These are phyloP conservation scores for Apotomis turbidana DNA, from an alignment of 2,888 invertebrate genomes.

Conservation along the genomic window DNA sequence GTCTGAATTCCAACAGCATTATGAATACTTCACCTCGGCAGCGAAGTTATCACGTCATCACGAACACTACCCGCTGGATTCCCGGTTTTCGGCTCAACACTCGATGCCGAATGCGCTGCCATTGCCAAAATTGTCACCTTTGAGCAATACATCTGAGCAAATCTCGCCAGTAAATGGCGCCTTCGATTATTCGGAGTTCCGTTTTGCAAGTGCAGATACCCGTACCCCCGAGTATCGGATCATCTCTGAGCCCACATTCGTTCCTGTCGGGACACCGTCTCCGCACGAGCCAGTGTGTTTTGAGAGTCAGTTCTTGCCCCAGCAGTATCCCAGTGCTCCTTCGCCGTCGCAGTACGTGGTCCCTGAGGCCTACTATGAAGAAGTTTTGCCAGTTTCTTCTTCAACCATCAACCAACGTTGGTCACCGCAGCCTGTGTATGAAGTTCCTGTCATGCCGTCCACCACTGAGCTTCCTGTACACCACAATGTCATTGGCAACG, in stretches of 20 bases:
- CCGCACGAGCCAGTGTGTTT: not conserved
- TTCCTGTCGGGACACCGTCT: not conserved
- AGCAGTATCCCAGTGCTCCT: not conserved
- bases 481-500: not conserved
- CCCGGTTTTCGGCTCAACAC: too few species aligned
- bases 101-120: not conserved
- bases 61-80: not conserved
- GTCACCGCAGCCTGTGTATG: not conserved
- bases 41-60: not conserved
- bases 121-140: not conserved
- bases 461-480: not conserved
- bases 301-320: not conserved
- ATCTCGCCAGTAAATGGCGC: not conserved
- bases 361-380: not conserved
- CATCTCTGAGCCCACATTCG: not conserved
- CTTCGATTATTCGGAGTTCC: slow-evolving; percentile 1
- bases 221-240: slow-evolving; percentile 12
- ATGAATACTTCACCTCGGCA: not conserved
- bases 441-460: not conserved
- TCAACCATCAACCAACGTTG: not conserved
- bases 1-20: not conserved
- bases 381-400: not conserved
- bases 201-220: not conserved
- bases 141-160: not conserved
- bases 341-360: not conserved